Percentiles rank a stretch among this genome's conserved stretches.
Conservation (phyloP, 1,140 invertebrate genomes). For the Teleogryllus occipitalis region DNA sequence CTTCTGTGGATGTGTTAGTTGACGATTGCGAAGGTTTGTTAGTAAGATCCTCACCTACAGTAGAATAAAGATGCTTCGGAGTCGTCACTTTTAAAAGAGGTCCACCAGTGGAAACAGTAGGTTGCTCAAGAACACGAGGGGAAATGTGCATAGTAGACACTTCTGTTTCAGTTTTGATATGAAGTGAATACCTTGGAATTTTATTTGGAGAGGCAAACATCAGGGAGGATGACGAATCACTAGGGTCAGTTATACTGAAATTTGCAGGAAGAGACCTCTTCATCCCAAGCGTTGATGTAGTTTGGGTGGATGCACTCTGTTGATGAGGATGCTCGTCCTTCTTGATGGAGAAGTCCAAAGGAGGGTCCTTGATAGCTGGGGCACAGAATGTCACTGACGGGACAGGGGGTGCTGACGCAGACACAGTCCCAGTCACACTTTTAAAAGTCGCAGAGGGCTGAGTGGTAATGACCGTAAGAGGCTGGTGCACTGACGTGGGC, state of each 20-base stretch:
- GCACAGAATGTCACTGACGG: background rate
- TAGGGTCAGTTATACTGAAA: background rate
- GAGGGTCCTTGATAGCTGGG: background rate
- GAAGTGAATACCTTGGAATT: conserved; percentile 10
- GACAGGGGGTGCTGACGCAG: too few relatives aligned
- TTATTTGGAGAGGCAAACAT: conserved; percentile 7
- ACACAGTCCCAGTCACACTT: background rate
- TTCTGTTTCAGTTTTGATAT: conserved; percentile 3
- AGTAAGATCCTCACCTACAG: background rate
- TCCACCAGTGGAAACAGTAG: background rate
- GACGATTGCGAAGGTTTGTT: conserved; percentile 6
- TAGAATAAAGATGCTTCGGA: background rate
- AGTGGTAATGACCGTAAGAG: conserved; percentile 7
- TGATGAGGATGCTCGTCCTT: background rate
- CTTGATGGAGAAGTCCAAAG: conserved; percentile 13
- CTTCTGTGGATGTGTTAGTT: background rate
- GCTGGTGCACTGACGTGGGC: conserved; percentile 11
- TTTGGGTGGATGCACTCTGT: conserved; percentile 10
- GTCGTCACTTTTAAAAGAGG: conserved; percentile 7
- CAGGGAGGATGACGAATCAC: background rate
- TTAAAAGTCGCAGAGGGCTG: background rate
- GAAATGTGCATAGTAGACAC: background rate
- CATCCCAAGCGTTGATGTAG: background rate
- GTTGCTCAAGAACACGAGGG: too few relatives aligned
- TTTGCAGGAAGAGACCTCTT: conserved; percentile 11